Evolutionary conservation across 2,888 invertebrate species (phyloP).

Genomic region (Drosophila stalkeri): DNA sequence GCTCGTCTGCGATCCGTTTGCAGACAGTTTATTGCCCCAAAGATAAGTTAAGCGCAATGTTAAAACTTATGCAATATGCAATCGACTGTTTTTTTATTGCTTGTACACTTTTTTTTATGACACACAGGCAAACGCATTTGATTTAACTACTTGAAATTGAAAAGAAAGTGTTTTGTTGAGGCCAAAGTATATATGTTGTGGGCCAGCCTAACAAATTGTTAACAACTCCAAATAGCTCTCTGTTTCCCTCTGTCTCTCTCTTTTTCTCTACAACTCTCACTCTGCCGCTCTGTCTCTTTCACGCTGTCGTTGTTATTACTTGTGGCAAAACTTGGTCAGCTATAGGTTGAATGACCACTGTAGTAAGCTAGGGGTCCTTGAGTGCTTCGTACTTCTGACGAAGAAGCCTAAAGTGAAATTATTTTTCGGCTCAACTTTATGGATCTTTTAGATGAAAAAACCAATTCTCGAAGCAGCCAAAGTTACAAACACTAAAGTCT

Average conservation of each 20-base stretch:
- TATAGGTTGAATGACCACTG: conserved; percentile 70
- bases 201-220: conserved; percentile 51
- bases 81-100: conserved; percentile 59
- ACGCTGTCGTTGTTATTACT: conserved; percentile 1
- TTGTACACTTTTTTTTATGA: conserved; percentile 18
- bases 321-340: conserved; percentile 58
- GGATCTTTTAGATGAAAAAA: no score
- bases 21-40: conserved; percentile 29
- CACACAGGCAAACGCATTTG: not conserved
- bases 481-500: no score
- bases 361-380: conserved; percentile 20
- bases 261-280: conserved; percentile 16
- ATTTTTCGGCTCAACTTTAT: no score
- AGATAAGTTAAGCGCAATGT: conserved; percentile 38
- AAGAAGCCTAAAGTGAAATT: no score
- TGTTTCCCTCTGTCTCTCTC: conserved; percentile 19
- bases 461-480: no score
- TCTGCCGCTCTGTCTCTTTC: conserved; percentile 10
- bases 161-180: conserved; percentile 65
- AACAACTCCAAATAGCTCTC: conserved; percentile 47
- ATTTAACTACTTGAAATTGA: conserved; percentile 67
- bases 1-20: not conserved
- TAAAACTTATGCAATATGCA: conserved; percentile 49
- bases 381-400: no score
- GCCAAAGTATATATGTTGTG: conserved; percentile 28